phyloP scores from a whole-genome alignment of 2,113 vertebrate genomes.

The Lanius ludovicianus region DNA sequence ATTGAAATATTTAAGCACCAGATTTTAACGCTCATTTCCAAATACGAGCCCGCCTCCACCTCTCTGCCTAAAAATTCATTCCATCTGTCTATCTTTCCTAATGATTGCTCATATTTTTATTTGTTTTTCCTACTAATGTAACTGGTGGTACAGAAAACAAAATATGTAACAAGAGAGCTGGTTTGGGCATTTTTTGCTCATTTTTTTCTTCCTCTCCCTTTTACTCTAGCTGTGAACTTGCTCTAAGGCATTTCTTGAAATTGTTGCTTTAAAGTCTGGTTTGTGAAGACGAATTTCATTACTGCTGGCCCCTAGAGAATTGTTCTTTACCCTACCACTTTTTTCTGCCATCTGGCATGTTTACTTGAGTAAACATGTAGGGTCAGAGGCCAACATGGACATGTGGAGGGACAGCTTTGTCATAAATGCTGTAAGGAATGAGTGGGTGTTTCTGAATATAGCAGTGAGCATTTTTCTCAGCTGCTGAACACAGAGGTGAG shows the following conservation, averaged over 20 bases:
- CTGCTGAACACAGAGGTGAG: conserved; percentile 40
- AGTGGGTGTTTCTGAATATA: conserved; percentile 57
- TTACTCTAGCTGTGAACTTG: conserved; percentile 29
- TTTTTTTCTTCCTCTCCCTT: neutral
- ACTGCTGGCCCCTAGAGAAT: conserved; percentile 55
- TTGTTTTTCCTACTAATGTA: conserved; percentile 35
- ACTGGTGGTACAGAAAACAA: conserved; percentile 50
- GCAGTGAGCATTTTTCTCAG: conserved; percentile 47
- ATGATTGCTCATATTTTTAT: conserved; percentile 44
- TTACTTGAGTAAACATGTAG: conserved; percentile 77
- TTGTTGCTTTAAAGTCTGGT: conserved; percentile 72
- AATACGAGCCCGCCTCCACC: neutral
- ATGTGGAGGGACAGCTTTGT: conserved; percentile 76
- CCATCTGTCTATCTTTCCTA: conserved; percentile 66
- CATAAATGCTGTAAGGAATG: conserved; percentile 69
- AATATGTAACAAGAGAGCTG: neutral
- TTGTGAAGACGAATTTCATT: conserved; percentile 69
- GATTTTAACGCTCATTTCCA: conserved; percentile 6
- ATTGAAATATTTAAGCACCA: neutral
- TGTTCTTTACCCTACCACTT: conserved; percentile 75
- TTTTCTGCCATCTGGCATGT: conserved; percentile 80
- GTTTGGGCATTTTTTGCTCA: neutral
- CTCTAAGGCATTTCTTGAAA: conserved; percentile 65
- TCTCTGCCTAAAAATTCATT: conserved; percentile 23
- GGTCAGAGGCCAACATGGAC: conserved; percentile 77